Evolutionary conservation across 2,888 invertebrate genomes (phyloP).

Genomic region (Nipponacmea schrenckii): DNA sequence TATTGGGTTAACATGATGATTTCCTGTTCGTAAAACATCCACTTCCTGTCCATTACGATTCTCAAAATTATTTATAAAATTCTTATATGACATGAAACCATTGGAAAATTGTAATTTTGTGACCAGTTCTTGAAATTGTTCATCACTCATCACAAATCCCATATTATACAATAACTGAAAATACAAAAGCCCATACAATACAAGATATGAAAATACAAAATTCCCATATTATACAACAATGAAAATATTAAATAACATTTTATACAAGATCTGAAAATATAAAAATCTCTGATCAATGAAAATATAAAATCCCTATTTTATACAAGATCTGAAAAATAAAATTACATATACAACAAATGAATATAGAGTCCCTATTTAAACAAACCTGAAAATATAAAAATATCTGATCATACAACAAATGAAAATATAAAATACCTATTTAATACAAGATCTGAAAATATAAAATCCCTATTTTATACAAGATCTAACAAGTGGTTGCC

Average conservation of each 20-base stretch:
- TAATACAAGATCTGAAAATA: conserved; percentile 50
- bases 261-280: background rate
- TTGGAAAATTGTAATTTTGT: conserved; percentile 50
- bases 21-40: conserved; percentile 50
- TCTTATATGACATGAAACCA: conserved; percentile 58
- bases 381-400: background rate
- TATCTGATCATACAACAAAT: background rate
- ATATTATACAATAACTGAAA: conserved; percentile 53
- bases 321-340: background rate
- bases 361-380: too few relatives aligned
- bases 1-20: conserved; percentile 61
- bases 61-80: conserved; percentile 60
- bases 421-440: conserved; percentile 44
- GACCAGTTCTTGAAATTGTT: conserved; percentile 57
- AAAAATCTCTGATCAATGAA: background rate
- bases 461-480: background rate
- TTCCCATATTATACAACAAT: background rate
- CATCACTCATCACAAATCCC: conserved; percentile 58
- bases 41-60: conserved; percentile 48
- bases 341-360: background rate
- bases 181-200: background rate
- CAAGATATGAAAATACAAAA: background rate
- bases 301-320: background rate
- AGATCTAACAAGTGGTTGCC: background rate
- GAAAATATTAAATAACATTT: background rate